Conservation (phyloP, 2,113 vertebrate species). For the Psilopogon haemacephalus region DNA sequence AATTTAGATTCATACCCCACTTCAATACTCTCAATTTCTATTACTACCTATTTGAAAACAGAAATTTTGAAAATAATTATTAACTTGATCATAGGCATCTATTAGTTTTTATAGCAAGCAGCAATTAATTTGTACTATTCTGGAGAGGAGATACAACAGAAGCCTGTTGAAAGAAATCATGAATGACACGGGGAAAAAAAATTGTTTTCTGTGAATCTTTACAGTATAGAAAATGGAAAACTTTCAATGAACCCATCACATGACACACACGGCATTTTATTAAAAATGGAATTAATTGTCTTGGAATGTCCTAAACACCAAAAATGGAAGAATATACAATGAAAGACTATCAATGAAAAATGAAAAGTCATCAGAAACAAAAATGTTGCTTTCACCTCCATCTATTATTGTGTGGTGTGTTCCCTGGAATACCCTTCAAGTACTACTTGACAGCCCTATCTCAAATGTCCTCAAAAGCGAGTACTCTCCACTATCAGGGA, state of each 20-base stretch:
- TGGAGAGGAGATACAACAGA: not conserved
- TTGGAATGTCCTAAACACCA: not conserved
- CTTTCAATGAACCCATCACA: not conserved
- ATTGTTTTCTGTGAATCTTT: rapidly evolving
- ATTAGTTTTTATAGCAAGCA: not conserved
- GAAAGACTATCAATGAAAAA: not conserved
- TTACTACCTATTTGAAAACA: not conserved
- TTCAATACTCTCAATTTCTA: not conserved
- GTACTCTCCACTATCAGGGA: not conserved
- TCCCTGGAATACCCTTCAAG: not conserved
- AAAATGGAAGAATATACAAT: not conserved
- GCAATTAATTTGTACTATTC: not conserved
- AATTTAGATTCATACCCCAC: not conserved
- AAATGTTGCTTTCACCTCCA: not conserved
- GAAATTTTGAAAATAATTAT: not conserved
- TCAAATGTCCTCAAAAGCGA: not conserved
- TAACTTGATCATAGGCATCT: not conserved
- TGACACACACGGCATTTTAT: not conserved
- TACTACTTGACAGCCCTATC: not conserved
- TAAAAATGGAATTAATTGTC: not conserved
- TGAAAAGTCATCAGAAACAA: not conserved
- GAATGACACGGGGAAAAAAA: not conserved
- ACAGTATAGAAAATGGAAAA: not conserved
- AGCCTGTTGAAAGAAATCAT: not conserved
- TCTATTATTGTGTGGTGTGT: no score